phyloP scores from a whole-genome alignment of 92 coral and sea anemone genomes.

The Metridium senile region DNA sequence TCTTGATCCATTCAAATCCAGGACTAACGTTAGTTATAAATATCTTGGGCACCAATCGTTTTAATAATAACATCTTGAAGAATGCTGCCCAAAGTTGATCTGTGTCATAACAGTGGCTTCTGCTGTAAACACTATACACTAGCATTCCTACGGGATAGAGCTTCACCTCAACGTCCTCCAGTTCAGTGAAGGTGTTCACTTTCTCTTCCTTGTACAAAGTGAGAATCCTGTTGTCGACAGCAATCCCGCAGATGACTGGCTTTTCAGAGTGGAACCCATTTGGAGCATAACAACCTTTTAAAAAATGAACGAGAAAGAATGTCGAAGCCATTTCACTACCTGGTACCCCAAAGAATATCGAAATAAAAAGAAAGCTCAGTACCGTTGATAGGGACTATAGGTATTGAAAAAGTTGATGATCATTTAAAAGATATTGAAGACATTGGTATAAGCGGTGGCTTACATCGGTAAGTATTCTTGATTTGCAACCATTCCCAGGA shows the following conservation, averaged over 20 bases:
- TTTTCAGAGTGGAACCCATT: conserved; percentile 78
- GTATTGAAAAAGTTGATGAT: no score
- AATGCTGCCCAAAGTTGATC: conserved; percentile 78
- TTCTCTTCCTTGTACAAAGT: conserved; percentile 57
- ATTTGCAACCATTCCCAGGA: no score
- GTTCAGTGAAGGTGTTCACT: conserved; percentile 40
- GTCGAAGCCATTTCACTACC: not conserved
- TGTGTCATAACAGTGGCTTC: conserved; percentile 54
- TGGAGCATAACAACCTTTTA: conserved; percentile 64
- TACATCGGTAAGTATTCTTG: no score
- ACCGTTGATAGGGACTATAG: no score
- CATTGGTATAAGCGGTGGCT: no score
- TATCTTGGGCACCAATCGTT: conserved; percentile 63
- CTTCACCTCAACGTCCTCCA: conserved; percentile 72
- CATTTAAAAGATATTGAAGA: no score
- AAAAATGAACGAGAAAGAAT: not conserved
- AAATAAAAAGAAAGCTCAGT: no score
- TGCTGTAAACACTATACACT: conserved; percentile 49
- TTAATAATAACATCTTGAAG: conserved; percentile 56
- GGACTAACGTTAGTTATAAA: conserved; percentile 62
- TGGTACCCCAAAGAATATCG: not conserved
- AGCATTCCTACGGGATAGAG: conserved; percentile 65
- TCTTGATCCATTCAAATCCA: no score
- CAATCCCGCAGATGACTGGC: conserved; percentile 64
- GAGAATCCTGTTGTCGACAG: conserved; percentile 62